Percentiles rank a stretch among this genome's conserved stretches.
phyloP scores from a whole-genome alignment of 1,140 invertebrate species.

The Platyscapa corneri region DNA sequence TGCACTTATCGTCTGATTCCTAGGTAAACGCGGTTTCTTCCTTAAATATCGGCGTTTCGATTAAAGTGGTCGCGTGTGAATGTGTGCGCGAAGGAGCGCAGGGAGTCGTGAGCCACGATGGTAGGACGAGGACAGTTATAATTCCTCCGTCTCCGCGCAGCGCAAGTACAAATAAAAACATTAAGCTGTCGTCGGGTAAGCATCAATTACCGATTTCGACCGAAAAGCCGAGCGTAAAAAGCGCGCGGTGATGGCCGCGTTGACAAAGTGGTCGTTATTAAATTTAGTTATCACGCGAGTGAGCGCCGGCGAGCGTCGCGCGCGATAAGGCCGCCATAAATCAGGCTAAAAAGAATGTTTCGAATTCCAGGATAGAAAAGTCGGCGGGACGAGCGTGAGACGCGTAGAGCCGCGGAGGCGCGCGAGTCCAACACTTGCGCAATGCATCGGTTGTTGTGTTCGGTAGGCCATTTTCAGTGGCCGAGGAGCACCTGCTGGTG shows the following conservation, averaged over 20 bases:
- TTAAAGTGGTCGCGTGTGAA: background rate
- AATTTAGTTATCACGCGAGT: slow-evolving; percentile 42
- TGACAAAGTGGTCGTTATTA: slow-evolving; percentile 22
- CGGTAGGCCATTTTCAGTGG: slow-evolving; percentile 17
- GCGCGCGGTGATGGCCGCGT: background rate
- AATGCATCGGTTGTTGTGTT: background rate
- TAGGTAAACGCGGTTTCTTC: background rate
- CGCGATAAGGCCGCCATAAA: slow-evolving; percentile 42
- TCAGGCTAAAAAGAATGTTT: slow-evolving; percentile 41
- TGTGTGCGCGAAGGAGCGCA: background rate
- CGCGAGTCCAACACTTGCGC: slow-evolving; percentile 4
- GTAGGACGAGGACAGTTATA: background rate
- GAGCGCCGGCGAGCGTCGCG: background rate
- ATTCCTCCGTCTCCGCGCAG: background rate
- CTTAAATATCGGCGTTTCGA: background rate
- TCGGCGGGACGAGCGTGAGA: background rate
- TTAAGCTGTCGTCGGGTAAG: background rate
- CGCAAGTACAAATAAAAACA: background rate
- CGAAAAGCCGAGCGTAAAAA: background rate
- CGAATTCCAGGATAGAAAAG: slow-evolving; percentile 25
- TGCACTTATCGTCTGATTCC: too few relatives aligned
- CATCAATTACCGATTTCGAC: slow-evolving; percentile 11
- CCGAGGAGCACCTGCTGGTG: slow-evolving; percentile 2
- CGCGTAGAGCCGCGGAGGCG: background rate
- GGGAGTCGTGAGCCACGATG: background rate